These are phyloP conservation scores for Protonemura montana DNA, from an alignment of 2,888 invertebrate genomes.

Conservation along the genomic window DNA sequence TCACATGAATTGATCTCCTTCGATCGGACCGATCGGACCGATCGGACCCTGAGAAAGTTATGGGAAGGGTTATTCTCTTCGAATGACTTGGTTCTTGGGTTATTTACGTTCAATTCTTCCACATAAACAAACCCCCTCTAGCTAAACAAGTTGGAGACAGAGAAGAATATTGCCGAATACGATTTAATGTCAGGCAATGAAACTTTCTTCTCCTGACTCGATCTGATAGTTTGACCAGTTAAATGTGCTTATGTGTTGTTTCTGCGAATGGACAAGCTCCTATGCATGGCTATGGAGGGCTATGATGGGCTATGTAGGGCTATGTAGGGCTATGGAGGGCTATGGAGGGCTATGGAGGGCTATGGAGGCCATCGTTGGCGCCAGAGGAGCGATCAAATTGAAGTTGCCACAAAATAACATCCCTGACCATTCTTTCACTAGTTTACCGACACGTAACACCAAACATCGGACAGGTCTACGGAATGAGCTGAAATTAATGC, in stretches of 20 bases:
- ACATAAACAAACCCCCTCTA: slow-evolving; percentile 44
- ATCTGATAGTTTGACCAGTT: slow-evolving; percentile 22
- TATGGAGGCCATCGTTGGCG: too few species aligned
- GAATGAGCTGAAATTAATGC: slow-evolving; percentile 49
- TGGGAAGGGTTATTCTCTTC: slow-evolving; percentile 43
- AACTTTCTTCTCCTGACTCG: slow-evolving; percentile 47
- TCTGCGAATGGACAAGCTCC: neutral
- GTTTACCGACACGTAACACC: neutral
- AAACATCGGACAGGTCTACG: slow-evolving; percentile 23
- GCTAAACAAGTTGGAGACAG: slow-evolving; percentile 24
- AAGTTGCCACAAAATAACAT: neutral
- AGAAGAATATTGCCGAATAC: slow-evolving; percentile 22
- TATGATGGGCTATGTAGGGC: too few species aligned
- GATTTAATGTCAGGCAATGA: slow-evolving; percentile 46
- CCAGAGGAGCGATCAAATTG: slow-evolving; percentile 22
- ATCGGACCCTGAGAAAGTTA: slow-evolving; percentile 35
- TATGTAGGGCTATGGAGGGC: too few species aligned
- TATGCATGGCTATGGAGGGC: neutral
- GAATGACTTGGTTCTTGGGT: slow-evolving; percentile 39
- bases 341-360: too few species aligned
- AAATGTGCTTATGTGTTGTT: slow-evolving; percentile 23
- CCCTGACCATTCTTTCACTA: neutral
- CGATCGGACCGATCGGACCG: too few species aligned
- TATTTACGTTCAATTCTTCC: slow-evolving; percentile 16
- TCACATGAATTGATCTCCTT: neutral